Evolutionary conservation across 2,797 vertebrate species (phyloP), one percentile per base, ranked within the genome.

Genomic region (Lemur catta): DNA sequence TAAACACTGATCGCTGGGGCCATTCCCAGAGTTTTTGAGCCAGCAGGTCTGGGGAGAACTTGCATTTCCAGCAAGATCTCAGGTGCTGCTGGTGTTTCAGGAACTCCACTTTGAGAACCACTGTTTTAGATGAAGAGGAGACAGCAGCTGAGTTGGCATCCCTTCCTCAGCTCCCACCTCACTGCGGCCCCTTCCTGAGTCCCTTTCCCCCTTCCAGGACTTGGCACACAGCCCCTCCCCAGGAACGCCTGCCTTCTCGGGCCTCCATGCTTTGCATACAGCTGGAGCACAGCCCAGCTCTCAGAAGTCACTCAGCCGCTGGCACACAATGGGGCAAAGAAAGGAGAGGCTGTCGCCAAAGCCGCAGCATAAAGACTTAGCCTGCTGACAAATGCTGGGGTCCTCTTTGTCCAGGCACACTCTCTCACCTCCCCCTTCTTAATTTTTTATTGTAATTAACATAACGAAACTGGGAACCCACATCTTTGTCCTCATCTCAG

Each of bases 231-330:
- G 33, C 12, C 78, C 6, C 1, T 14, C 26, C n/a, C 7, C 12
- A 14, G 18, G 65, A 20, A 1, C 7, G 28, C n/a, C n/a, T 26
- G 12, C 65, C 41, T 52, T 6, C 5, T 4, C 0, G 1, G 43
- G 59, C 41, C 55, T 61, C 74, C 0, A 2, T 46, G 43, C 75
- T 97, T 95, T 97, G 95, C 96, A 95, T 93, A 96, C 94, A 97
- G 97, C 96, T 97, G 97, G 87, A 26, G 24, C 63, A 50, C 28
- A 33, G 57, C 28, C 59, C 59, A 12, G 59, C 78, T 3, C 59
- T 1, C 65, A 65, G 50, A 80, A 94, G 78, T 81, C 72, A 1
- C 75, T 0, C 41, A 78, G 35, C 96, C 69, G 65, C 11, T 7
- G 72, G 80, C 35, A 14, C 71, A 63, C 78, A 28, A 82, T 12